Percentiles rank a stretch among this genome's conserved stretches.
Evolutionary conservation across 2,113 vertebrate genomes (phyloP).

Genomic region (Macquaria ambigua): DNA sequence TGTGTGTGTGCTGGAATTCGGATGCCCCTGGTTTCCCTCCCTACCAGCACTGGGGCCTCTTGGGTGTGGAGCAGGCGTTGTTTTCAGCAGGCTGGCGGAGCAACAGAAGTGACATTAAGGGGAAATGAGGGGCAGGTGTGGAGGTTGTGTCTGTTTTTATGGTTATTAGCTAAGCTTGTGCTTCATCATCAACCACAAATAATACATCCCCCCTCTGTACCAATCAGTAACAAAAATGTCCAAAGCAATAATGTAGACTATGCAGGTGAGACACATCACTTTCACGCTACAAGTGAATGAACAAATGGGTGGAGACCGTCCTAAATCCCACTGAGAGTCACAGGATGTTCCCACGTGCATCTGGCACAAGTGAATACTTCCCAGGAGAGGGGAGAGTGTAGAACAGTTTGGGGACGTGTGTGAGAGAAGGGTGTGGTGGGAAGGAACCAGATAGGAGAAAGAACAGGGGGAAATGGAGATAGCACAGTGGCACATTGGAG

Average conservation of each 20-base stretch:
- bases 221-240: neutral
- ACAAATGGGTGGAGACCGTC: slow-evolving; percentile 27
- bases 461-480: slow-evolving; percentile 37
- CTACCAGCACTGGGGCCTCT: slow-evolving; percentile 55
- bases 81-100: slow-evolving; percentile 54
- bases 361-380: slow-evolving; percentile 28
- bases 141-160: slow-evolving; percentile 2
- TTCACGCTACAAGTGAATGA: slow-evolving; percentile 12
- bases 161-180: neutral
- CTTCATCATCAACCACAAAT: neutral
- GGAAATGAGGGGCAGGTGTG: slow-evolving; percentile 15
- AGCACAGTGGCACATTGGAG: slow-evolving; percentile 25
- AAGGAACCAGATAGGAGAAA: slow-evolving; percentile 38
- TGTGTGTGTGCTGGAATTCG: slow-evolving; percentile 51
- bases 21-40: slow-evolving; percentile 58
- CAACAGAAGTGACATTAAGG: slow-evolving; percentile 21
- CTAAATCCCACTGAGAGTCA: slow-evolving; percentile 21
- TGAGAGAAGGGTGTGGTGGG: slow-evolving; percentile 41
- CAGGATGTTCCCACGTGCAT: slow-evolving; percentile 41
- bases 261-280: neutral
- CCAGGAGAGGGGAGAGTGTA: slow-evolving; percentile 10
- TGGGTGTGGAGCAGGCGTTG: slow-evolving; percentile 64
- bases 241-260: neutral
- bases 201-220: neutral
- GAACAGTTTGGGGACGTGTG: slow-evolving; percentile 1